Conservation (phyloP, 1,140 invertebrate genomes). For the Nymphalis io region DNA sequence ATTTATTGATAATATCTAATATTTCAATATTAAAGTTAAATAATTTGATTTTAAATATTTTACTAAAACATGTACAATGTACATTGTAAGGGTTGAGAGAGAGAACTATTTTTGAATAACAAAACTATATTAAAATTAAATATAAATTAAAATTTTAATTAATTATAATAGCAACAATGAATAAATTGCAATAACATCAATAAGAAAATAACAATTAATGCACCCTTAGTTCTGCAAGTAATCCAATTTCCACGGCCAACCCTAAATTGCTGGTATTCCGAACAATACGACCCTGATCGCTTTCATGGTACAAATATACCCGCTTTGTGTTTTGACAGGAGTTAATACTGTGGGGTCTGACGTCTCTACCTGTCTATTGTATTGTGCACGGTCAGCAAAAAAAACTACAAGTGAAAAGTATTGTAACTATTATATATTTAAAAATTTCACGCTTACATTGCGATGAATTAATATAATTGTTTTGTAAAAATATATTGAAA, state of each 20-base stretch:
- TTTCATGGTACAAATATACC: slow-evolving; percentile 52
- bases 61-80: too few relatives aligned
- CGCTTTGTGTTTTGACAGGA: slow-evolving; percentile 64
- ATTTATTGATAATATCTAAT: too few relatives aligned
- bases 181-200: slow-evolving; percentile 8
- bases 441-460: background rate
- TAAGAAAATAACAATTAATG: slow-evolving; percentile 31
- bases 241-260: slow-evolving; percentile 49
- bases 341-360: slow-evolving; percentile 57
- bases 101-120: background rate
- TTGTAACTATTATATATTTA: background rate
- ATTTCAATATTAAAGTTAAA: too few relatives aligned
- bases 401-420: background rate
- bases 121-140: background rate
- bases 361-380: slow-evolving; percentile 49
- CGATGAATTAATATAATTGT: too few relatives aligned
- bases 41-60: too few relatives aligned
- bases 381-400: slow-evolving; percentile 10
- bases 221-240: slow-evolving; percentile 37
- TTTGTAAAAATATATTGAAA: too few relatives aligned
- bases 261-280: slow-evolving; percentile 37
- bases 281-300: slow-evolving; percentile 43
- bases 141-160: background rate
- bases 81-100: too few relatives aligned
- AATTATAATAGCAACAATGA: background rate